These are phyloP conservation scores for Poecilia gillii DNA, from an alignment of 2,797 vertebrate species.

Conservation along the genomic window DNA sequence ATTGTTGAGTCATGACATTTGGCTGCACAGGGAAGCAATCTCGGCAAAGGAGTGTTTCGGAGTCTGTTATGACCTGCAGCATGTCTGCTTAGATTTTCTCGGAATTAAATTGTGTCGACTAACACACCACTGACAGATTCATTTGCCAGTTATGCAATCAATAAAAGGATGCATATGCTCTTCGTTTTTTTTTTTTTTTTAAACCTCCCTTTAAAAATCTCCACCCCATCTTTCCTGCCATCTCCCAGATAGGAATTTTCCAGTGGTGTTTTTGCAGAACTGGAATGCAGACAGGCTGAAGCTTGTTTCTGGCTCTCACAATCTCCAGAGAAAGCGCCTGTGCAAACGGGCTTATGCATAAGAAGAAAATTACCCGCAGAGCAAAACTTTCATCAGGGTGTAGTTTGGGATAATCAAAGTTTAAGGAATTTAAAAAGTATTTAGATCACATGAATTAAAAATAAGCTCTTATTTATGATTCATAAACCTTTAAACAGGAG, in stretches of 20 bases:
- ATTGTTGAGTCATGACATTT: conserved; percentile 61
- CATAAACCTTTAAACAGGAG: neutral
- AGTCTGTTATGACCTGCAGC: conserved; percentile 22
- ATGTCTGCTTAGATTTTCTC: conserved; percentile 16
- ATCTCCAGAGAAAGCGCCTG: conserved; percentile 64
- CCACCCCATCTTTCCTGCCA: conserved; percentile 1
- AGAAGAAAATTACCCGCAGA: conserved; percentile 4
- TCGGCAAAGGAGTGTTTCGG: conserved; percentile 9
- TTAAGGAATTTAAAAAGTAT: neutral
- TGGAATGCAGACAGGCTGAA: conserved; percentile 88
- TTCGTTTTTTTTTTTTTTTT: neutral
- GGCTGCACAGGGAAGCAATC: neutral
- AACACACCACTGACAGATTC: conserved; percentile 13
- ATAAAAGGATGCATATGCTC: conserved; percentile 8
- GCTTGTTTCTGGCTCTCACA: conserved; percentile 77
- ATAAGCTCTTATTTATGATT: neutral
- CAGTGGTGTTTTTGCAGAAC: conserved; percentile 76
- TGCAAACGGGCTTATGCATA: conserved; percentile 42
- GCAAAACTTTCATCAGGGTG: conserved; percentile 13
- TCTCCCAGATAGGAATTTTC: conserved; percentile 83
- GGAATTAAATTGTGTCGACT: conserved; percentile 21
- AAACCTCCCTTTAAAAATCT: neutral
- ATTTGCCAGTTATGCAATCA: conserved; percentile 27
- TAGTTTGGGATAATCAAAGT: neutral
- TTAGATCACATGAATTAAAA: neutral